phyloP scores from a whole-genome alignment of 2,113 vertebrate genomes.

The Alectura lathami region DNA sequence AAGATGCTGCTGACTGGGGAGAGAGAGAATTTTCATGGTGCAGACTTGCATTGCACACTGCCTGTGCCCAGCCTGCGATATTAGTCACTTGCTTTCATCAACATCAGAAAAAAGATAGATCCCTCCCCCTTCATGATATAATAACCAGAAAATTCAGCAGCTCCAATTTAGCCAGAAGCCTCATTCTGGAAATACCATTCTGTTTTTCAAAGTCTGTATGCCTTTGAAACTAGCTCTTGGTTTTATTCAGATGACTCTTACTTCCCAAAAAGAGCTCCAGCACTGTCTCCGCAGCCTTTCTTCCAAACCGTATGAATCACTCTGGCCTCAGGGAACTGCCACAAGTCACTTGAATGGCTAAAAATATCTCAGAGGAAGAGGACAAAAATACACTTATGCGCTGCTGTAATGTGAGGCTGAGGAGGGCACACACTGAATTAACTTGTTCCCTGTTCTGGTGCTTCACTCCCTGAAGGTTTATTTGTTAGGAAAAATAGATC shows the following conservation, averaged over 20 bases:
- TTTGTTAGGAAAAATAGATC: neutral
- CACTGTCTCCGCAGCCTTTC: neutral
- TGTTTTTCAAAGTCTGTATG: neutral
- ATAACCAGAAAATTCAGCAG: slow-evolving; percentile 28
- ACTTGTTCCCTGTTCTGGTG: neutral
- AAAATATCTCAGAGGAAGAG: slow-evolving; percentile 57
- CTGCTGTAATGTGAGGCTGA: neutral
- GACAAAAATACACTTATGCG: slow-evolving; percentile 11
- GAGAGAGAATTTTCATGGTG: neutral
- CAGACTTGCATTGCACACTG: neutral
- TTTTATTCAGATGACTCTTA: neutral
- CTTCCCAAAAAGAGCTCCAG: neutral
- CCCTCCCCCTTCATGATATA: neutral
- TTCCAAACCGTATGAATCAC: slow-evolving; percentile 24
- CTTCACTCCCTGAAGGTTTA: neutral
- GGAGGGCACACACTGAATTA: neutral
- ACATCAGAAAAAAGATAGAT: neutral
- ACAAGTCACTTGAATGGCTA: slow-evolving; percentile 45
- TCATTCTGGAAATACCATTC: slow-evolving; percentile 3
- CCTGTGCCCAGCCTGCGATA: neutral
- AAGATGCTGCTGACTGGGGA: neutral
- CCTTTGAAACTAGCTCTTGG: slow-evolving; percentile 16
- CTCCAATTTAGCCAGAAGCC: neutral
- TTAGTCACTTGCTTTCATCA: neutral
- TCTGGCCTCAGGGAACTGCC: slow-evolving; percentile 30